phyloP scores from a whole-genome alignment of 2,113 vertebrate species.

The Accipiter cooperii region DNA sequence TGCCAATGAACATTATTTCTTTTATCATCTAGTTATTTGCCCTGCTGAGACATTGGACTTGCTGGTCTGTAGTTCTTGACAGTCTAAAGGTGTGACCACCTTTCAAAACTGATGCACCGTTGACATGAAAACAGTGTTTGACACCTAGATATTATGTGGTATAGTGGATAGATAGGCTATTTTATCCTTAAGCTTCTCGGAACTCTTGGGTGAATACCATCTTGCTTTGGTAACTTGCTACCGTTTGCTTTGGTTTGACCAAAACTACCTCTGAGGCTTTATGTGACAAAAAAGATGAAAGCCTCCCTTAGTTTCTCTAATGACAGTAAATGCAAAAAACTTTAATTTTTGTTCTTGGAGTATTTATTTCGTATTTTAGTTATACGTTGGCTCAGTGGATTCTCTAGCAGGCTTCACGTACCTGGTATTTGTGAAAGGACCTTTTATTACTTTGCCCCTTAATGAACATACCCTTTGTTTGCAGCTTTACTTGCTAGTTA shows the following conservation, averaged over 20 bases:
- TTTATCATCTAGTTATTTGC: background rate
- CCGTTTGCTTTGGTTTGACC: background rate
- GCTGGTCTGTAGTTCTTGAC: background rate
- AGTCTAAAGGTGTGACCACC: background rate
- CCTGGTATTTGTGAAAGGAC: background rate
- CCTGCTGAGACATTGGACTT: background rate
- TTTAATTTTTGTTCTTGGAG: background rate
- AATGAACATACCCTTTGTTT: background rate
- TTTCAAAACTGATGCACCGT: background rate
- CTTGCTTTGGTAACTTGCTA: background rate
- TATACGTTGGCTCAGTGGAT: background rate
- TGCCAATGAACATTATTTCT: accelerated
- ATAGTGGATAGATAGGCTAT: background rate
- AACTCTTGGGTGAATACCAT: background rate
- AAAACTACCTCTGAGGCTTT: background rate
- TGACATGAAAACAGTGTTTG: background rate
- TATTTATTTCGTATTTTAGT: background rate
- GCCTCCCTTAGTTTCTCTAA: background rate
- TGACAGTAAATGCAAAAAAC: background rate
- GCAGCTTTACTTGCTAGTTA: background rate
- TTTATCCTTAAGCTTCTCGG: background rate
- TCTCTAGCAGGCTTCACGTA: background rate
- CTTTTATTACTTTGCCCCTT: background rate
- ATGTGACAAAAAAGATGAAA: background rate
- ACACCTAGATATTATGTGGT: accelerated